Base-by-base conservation (phyloP, 92 coral and sea anemone species). In the Porites divaricata region DNA sequence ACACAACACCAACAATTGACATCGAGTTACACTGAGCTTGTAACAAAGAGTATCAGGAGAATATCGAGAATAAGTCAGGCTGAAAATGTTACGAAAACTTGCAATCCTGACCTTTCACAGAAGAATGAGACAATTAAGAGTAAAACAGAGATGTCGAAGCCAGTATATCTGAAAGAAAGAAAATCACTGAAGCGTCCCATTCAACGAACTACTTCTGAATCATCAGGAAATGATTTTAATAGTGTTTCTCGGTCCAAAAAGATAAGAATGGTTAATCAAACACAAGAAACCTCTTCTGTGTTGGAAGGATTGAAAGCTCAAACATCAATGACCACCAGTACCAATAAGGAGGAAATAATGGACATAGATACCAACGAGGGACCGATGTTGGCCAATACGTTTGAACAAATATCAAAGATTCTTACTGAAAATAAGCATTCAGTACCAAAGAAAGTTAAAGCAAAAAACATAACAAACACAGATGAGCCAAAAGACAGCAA, bases 221-320 rank as follows among this genome's bases (percentile, higher is more conserved):
- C 78, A 22, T 51, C 78, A 41, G 71, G 15, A 61, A 82, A 48
- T 9, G 63, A 61, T n/a, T 23, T 45, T 11, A 52, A 11, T 56
- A 6, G 3, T 53, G 73, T 15, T 51, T 50, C 87, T 53, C 88
- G 14, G 25, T 24, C 21, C 75, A 84, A 84, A 21, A 84, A 35
- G 53, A 28, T 76, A 21, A 75, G 56, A 68, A 69, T n/a, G 11
- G 28, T 69, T 61, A 4, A 35, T n/a, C 67, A 61, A 14, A 70
- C 6, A 12, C 69, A 81, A 70, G 59, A 21, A 54, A 21, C 24
- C 23, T 54, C 75, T 24, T 22, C 9, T 50, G 62, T 63, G 57
- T 11, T 25, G 7, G 56, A 41, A 25, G 48, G 26, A 23, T 52
- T 24, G 21, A 24, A 24, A 59, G 24, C 51, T 63, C 26, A 66